Conservation (phyloP, 2,888 invertebrate genomes). For the Ichneumoninae sp. region DNA sequence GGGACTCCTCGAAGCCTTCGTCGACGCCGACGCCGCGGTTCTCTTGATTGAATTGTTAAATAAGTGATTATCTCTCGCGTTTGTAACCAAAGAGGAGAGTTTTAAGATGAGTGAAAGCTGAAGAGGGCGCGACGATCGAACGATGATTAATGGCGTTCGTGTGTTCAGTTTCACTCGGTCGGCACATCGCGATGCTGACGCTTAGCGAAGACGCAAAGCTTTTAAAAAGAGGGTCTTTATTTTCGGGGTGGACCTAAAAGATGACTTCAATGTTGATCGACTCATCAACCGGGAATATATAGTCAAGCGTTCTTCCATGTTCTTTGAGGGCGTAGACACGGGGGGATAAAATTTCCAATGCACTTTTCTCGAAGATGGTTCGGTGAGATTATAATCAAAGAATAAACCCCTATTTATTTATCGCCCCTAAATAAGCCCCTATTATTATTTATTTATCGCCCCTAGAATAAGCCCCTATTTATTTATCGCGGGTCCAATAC, state of each 20-base stretch:
- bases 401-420: too few relatives aligned
- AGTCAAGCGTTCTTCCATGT: too few relatives aligned
- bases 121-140: conserved; percentile 74
- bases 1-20: conserved; percentile 1
- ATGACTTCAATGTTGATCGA: too few relatives aligned
- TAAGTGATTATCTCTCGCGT: conserved; percentile 78
- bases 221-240: background rate
- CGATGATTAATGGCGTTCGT: conserved; percentile 78
- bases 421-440: too few relatives aligned
- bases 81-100: conserved; percentile 39
- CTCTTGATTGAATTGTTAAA: conserved; percentile 78
- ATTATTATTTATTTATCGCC: too few relatives aligned
- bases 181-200: background rate
- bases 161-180: conserved; percentile 49
- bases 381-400: too few relatives aligned
- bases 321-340: too few relatives aligned
- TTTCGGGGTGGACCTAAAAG: background rate
- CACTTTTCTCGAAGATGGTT: too few relatives aligned
- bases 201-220: background rate
- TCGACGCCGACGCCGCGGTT: conserved; percentile 37
- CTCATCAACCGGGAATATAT: too few relatives aligned
- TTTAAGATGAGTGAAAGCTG: conserved; percentile 54
- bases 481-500: too few relatives aligned
- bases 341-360: too few relatives aligned
- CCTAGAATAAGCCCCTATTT: too few relatives aligned